Conservation (phyloP, 2,113 vertebrate genomes). For the Forbesichthys papilliferus region DNA sequence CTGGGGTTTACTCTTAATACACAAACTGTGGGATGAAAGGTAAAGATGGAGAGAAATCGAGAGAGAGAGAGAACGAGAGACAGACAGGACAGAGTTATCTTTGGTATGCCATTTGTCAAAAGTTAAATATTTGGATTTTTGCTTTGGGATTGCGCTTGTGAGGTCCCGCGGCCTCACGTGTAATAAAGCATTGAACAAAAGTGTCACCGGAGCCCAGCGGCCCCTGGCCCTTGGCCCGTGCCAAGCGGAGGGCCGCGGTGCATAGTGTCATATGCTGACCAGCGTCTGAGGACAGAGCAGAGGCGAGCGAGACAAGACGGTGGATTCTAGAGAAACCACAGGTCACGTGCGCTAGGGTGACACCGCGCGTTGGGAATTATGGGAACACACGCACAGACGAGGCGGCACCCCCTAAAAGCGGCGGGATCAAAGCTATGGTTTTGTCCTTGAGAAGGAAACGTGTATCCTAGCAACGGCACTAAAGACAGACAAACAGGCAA, state of each 20-base stretch:
- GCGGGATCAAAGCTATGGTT: constrained; percentile 40
- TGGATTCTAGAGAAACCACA: constrained; percentile 4
- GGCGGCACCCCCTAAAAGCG: constrained; percentile 26
- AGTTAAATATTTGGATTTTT: constrained; percentile 99
- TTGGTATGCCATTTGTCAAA: constrained; percentile 99
- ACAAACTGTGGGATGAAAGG: constrained; percentile 92
- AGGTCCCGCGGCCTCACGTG: constrained; percentile 89
- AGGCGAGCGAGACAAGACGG: constrained; percentile 7
- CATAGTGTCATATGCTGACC: constrained; percentile 94
- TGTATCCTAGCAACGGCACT: constrained; percentile 59
- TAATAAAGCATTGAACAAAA: constrained; percentile 88
- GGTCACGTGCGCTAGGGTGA: constrained; percentile 55
- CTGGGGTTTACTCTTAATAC: constrained; percentile 98
- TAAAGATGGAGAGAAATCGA: constrained; percentile 18
- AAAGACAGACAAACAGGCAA: constrained; percentile 37
- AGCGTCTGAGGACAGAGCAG: constrained; percentile 68
- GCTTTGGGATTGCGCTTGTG: constrained; percentile 99
- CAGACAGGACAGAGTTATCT: constrained; percentile 85
- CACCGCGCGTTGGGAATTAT: constrained; percentile 49
- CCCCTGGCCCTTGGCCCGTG: constrained; percentile 87
- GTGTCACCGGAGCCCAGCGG: constrained; percentile 77
- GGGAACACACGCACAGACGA: constrained; percentile 40
- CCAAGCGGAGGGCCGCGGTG: constrained; percentile 90
- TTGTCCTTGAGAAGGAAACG: constrained; percentile 34
- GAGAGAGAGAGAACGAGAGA: constrained; percentile 44